Base-by-base conservation (phyloP, 2,888 invertebrate genomes). In the Dryomyza anilis region DNA sequence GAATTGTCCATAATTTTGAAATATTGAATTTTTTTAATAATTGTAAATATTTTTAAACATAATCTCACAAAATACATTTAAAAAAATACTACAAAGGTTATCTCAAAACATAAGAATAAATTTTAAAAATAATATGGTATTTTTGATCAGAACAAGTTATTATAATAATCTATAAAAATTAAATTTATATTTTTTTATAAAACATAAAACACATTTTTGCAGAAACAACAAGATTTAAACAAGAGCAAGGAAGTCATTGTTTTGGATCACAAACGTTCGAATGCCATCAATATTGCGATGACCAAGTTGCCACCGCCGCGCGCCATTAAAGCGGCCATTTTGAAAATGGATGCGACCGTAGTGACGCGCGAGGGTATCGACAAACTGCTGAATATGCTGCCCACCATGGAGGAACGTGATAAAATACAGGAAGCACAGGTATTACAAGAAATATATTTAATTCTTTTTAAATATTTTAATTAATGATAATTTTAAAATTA, bases 221-320 rank as follows among this genome's bases (percentile, higher is more conserved):
- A 93, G 92, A 92, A 92, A 85, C 91, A 92, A 85, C 91, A 91
- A 84, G 92, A 92, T 79, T 85, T 91, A 83, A 91, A 91, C 78
- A 92, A 92, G 77, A 94, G 91, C 84, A 95, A 94, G 81, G 94
- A 95, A 84, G 89, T 96, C 68, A 93, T 97, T 63, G 97, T 99
- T 45, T 85, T 99, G 83, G 96, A 97, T 83, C 92, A 96, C 52
- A 99, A 98, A 82, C 88, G 99, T 70, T 99, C 99, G 7, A 99
- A 99, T 83, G 98, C 97, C 46, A 99, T 99, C 74, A 99, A 99
- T 82, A 99, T 99, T 75, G 98, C 98, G 16, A 94, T 99, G 92
- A 99, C 98, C 23, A 98, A 98, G 81, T 85, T 99, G 70, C 99
- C 99, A 2, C 98, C 98, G 0, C 95, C 98, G 0, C 89, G 97